Percentiles rank a stretch among this genome's conserved stretches.
phyloP scores from a whole-genome alignment of 2,113 vertebrate genomes.

The Erinaceus europaeus region DNA sequence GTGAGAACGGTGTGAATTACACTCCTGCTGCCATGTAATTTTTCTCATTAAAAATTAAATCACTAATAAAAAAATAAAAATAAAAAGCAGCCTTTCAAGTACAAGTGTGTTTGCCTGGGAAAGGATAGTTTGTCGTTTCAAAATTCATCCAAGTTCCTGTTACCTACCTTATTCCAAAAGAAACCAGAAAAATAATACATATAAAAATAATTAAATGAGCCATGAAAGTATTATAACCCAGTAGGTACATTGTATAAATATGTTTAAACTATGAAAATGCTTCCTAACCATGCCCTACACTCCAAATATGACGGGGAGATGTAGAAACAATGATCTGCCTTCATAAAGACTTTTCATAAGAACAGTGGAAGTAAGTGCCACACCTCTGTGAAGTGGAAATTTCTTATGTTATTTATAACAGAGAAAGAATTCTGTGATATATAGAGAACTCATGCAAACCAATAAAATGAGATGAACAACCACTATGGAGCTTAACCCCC shows the following conservation, averaged over 20 bases:
- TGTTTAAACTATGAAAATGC: not conserved
- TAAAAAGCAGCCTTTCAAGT: not conserved
- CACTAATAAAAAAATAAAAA: too few relatives aligned
- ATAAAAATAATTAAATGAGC: not conserved
- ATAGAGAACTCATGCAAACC: not conserved
- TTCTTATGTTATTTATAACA: not conserved
- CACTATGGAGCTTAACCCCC: too few relatives aligned
- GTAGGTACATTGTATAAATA: not conserved
- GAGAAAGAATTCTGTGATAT: not conserved
- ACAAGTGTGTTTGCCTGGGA: not conserved
- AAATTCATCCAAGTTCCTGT: not conserved
- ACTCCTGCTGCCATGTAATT: too few relatives aligned
- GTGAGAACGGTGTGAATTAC: too few relatives aligned
- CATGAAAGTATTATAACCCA: not conserved
- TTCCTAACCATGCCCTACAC: not conserved
- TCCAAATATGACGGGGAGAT: not conserved
- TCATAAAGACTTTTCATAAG: not conserved
- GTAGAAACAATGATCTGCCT: not conserved
- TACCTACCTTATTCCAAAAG: not conserved
- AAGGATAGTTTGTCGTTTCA: not conserved
- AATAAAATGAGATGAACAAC: not conserved
- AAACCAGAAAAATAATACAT: not conserved
- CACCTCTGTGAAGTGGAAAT: not conserved
- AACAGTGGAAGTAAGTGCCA: not conserved
- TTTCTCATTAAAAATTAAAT: too few relatives aligned